phyloP scores from a whole-genome alignment of 2,113 vertebrate genomes.

The Gasterosteus aculeatus region DNA sequence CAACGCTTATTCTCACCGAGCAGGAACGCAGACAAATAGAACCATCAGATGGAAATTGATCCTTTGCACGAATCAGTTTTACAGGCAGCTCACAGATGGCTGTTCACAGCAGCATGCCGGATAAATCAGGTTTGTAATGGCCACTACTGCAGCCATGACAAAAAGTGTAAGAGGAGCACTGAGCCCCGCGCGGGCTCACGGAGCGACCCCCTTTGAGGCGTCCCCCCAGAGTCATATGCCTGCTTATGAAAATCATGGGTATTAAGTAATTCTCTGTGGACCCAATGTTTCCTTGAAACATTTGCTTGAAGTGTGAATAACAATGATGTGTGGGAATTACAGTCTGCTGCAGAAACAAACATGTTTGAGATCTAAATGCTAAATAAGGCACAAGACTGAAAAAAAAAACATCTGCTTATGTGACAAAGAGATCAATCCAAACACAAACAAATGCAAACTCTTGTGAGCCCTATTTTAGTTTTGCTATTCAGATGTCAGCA shows the following conservation, averaged over 20 bases:
- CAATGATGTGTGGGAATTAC: slow-evolving; percentile 73
- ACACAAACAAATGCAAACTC: neutral
- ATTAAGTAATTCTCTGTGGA: slow-evolving; percentile 58
- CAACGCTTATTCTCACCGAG: slow-evolving; percentile 45
- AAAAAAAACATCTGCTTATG: slow-evolving; percentile 28
- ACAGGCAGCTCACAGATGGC: slow-evolving; percentile 61
- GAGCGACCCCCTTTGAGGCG: slow-evolving; percentile 20
- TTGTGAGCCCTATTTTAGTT: neutral
- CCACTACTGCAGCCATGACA: slow-evolving; percentile 58
- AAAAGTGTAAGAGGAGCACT: slow-evolving; percentile 36
- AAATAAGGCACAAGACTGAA: slow-evolving; percentile 40
- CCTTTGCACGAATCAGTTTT: slow-evolving; percentile 64
- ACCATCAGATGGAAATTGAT: slow-evolving; percentile 68
- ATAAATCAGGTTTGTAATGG: slow-evolving; percentile 69
- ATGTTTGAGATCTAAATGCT: slow-evolving; percentile 69
- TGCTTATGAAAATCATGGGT: slow-evolving; percentile 52
- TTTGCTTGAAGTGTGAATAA: slow-evolving; percentile 75
- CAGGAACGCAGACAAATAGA: slow-evolving; percentile 62
- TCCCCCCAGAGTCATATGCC: slow-evolving; percentile 28
- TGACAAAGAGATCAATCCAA: slow-evolving; percentile 25
- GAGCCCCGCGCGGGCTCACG: slow-evolving; percentile 31
- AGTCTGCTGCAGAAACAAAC: slow-evolving; percentile 63
- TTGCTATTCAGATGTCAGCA: neutral
- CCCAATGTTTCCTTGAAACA: slow-evolving; percentile 71
- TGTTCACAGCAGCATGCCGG: slow-evolving; percentile 51